Conservation (phyloP, 2,797 vertebrate species). For the Astyanax mexicanus region DNA sequence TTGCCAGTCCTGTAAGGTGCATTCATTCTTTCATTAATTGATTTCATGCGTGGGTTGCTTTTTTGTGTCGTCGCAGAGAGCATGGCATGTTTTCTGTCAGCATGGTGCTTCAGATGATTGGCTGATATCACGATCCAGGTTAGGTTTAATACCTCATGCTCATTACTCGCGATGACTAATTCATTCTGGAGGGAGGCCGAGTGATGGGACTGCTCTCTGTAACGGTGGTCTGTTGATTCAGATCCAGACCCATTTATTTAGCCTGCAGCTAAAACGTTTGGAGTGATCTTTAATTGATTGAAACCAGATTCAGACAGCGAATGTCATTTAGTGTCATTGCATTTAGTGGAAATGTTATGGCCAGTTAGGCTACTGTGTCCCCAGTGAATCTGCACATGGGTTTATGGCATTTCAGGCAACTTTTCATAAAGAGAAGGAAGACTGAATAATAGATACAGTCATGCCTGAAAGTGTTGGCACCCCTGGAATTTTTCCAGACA, state of each 20-base stretch:
- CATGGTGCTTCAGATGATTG: slow-evolving; percentile 19
- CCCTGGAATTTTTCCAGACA: too few relatives aligned
- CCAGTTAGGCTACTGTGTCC: slow-evolving; percentile 1
- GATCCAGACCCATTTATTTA: neutral
- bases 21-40: neutral
- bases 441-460: neutral
- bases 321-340: slow-evolving; percentile 19
- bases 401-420: neutral
- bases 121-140: slow-evolving; percentile 59
- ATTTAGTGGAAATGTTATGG: neutral
- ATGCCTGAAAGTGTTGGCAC: too few relatives aligned
- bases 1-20: slow-evolving; percentile 3
- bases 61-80: neutral
- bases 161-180: slow-evolving; percentile 74
- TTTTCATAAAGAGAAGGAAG: slow-evolving; percentile 7
- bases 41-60: slow-evolving; percentile 6
- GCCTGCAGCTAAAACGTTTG: neutral
- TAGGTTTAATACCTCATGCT: slow-evolving; percentile 68
- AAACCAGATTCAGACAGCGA: neutral
- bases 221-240: slow-evolving; percentile 20
- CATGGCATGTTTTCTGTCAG: neutral
- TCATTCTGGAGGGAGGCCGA: slow-evolving; percentile 55
- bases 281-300: neutral
- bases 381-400: neutral
- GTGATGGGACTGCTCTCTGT: slow-evolving; percentile 22